These are phyloP conservation scores for Epirrita christyi DNA, from an alignment of 2,888 invertebrate genomes.

Conservation along the genomic window DNA sequence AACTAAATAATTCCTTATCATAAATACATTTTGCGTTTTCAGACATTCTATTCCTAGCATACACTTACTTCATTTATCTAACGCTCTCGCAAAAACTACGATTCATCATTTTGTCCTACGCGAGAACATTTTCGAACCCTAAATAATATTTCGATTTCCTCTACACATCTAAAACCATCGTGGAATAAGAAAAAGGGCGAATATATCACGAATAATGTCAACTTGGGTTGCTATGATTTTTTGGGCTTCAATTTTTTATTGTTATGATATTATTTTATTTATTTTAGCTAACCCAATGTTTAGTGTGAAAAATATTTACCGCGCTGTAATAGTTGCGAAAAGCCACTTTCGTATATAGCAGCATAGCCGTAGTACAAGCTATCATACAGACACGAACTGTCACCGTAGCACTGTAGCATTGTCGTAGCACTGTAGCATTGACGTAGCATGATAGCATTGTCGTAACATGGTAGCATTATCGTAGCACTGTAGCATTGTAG, in stretches of 20 bases:
- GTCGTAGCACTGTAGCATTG: not conserved
- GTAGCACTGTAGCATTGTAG: too few relatives aligned
- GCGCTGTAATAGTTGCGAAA: too few relatives aligned
- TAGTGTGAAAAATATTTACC: too few relatives aligned
- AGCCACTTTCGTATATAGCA: too few relatives aligned
- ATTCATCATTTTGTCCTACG: slow-evolving; percentile 36
- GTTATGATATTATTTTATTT: too few relatives aligned
- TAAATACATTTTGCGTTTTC: not conserved
- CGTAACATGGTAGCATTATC: too few relatives aligned
- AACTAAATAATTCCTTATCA: not conserved
- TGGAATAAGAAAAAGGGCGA: slow-evolving; percentile 9
- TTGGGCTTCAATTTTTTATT: too few relatives aligned
- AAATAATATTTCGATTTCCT: slow-evolving; percentile 40
- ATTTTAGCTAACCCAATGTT: too few relatives aligned
- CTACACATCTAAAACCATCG: slow-evolving; percentile 17
- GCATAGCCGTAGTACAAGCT: not conserved
- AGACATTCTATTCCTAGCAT: slow-evolving; percentile 13
- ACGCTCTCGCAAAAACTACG: slow-evolving; percentile 31
- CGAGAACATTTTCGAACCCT: slow-evolving; percentile 29
- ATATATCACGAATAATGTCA: not conserved
- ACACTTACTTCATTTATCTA: slow-evolving; percentile 35
- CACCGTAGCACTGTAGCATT: not conserved
- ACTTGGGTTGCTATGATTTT: not conserved
- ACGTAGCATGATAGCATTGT: not conserved
- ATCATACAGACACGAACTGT: not conserved